Conservation (phyloP, 2,797 vertebrate genomes). For the Fistularia commersonii region DNA sequence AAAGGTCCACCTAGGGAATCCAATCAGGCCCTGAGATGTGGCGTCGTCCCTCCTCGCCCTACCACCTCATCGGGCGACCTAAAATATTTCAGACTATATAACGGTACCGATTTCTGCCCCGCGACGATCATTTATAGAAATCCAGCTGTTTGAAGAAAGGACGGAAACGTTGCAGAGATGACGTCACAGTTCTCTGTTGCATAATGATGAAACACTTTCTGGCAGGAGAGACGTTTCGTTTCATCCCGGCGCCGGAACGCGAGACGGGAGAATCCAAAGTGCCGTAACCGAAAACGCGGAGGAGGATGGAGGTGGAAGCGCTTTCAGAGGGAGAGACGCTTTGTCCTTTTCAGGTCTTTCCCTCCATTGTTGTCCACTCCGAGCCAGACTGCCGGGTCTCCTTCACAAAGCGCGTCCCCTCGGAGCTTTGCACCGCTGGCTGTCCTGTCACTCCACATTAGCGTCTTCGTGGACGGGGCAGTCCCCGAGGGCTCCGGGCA, state of each 20-base stretch:
- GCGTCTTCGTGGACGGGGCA: slow-evolving; percentile 52
- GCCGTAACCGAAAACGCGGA: slow-evolving; percentile 16
- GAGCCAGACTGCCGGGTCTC: slow-evolving; percentile 60
- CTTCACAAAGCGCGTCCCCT: slow-evolving; percentile 66
- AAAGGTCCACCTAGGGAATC: too few species aligned
- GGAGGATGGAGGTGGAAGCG: slow-evolving; percentile 28
- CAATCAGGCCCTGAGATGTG: too few species aligned
- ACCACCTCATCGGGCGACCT: too few species aligned
- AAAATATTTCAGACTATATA: too few species aligned
- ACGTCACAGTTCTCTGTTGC: too few species aligned
- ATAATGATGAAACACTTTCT: too few species aligned
- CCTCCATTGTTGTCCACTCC: slow-evolving; percentile 61
- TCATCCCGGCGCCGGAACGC: slow-evolving; percentile 23
- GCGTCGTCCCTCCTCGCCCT: too few species aligned
- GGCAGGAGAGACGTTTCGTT: too few species aligned
- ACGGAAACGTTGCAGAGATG: too few species aligned
- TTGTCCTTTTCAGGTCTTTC: slow-evolving; percentile 56
- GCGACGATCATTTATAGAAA: too few species aligned
- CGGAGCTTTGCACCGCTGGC: slow-evolving; percentile 55
- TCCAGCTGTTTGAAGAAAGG: too few species aligned
- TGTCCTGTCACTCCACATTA: slow-evolving; percentile 74
- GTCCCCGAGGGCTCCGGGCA: slow-evolving; percentile 51
- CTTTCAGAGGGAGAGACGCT: slow-evolving; percentile 42
- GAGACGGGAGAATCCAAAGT: slow-evolving; percentile 14
- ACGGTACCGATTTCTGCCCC: too few species aligned